Conservation (phyloP, 2,888 invertebrate genomes). For the Mesodorylaimus sp. region DNA sequence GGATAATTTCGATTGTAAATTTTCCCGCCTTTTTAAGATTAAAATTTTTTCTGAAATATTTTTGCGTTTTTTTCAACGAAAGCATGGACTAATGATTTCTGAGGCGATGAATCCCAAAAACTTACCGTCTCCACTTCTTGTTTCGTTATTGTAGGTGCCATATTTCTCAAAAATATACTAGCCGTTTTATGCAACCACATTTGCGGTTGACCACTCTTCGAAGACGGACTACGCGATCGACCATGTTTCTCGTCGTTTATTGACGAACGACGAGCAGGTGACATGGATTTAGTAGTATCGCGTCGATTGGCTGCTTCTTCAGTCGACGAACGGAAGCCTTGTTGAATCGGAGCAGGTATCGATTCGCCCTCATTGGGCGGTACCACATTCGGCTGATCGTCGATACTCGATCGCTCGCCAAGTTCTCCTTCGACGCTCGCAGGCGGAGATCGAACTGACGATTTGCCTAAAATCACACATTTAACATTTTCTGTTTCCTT, state of each 20-base stretch:
- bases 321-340: not conserved
- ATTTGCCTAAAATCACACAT: conserved; percentile 2
- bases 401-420: not conserved
- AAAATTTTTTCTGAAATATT: too few species aligned
- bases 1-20: too few species aligned
- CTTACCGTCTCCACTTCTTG: conserved; percentile 83
- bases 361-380: not conserved
- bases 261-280: not conserved
- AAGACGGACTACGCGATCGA: too few species aligned
- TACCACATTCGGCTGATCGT: not conserved
- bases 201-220: not conserved
- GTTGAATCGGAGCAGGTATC: not conserved
- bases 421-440: not conserved
- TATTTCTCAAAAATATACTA: conserved; percentile 83
- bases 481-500: too few species aligned
- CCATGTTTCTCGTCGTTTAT: too few species aligned
- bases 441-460: not conserved
- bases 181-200: conserved; percentile 59
- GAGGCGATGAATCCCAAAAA: conserved; percentile 16
- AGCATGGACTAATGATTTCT: too few species aligned
- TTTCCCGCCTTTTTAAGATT: too few species aligned
- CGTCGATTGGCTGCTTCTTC: not conserved
- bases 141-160: conserved; percentile 84
- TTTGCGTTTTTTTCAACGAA: too few species aligned
- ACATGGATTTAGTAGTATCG: not conserved